Conservation (phyloP, 2,888 invertebrate species). For the Ypsolopha sequella region DNA sequence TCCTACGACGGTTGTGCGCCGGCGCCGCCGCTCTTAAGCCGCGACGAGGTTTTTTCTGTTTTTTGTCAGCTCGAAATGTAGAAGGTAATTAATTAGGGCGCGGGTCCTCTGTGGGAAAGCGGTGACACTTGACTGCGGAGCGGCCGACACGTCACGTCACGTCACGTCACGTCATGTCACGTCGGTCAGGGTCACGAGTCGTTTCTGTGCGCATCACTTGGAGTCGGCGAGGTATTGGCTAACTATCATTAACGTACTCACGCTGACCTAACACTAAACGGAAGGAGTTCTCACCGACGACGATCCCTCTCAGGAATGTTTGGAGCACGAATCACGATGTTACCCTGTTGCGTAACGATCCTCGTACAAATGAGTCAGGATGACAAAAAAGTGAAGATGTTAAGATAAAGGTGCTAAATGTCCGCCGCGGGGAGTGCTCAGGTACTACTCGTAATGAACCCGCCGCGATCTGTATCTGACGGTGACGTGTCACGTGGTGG, state of each 20-base stretch:
- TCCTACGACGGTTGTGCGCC: conserved; percentile 14
- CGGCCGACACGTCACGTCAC: too few relatives aligned
- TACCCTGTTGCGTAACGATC: conserved; percentile 26
- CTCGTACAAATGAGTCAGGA: conserved; percentile 26
- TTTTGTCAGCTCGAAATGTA: conserved; percentile 38
- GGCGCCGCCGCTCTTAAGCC: conserved; percentile 61
- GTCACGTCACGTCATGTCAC: conserved; percentile 12
- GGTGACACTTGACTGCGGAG: conserved; percentile 13
- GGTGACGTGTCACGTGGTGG: too few relatives aligned
- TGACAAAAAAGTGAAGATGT: conserved; percentile 18
- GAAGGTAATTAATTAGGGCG: conserved; percentile 61
- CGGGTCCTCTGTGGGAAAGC: conserved; percentile 31
- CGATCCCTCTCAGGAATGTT: background rate
- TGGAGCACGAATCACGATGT: conserved; percentile 14
- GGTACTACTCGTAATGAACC: background rate
- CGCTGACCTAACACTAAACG: background rate
- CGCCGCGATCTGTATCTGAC: too few relatives aligned
- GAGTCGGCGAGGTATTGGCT: background rate
- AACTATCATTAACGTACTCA: background rate
- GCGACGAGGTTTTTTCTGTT: conserved; percentile 36
- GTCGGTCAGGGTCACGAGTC: background rate
- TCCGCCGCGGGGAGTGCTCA: conserved; percentile 1
- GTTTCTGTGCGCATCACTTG: background rate
- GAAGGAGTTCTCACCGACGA: background rate
- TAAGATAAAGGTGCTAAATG: conserved; percentile 18